Evolutionary conservation across 2,113 vertebrate genomes (phyloP).

Genomic region (Thalassoma bifasciatum): DNA sequence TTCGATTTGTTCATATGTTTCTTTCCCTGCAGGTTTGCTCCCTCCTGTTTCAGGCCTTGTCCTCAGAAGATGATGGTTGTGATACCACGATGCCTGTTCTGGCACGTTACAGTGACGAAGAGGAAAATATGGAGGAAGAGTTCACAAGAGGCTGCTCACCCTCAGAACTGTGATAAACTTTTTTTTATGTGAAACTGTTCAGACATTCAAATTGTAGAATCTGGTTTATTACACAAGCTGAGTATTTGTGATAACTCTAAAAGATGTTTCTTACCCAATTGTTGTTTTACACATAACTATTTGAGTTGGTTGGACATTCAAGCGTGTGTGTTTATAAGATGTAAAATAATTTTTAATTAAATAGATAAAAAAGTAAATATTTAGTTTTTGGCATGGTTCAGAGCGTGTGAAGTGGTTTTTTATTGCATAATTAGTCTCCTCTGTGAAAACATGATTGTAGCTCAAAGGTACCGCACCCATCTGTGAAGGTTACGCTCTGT

Average conservation of each 20-base stretch:
- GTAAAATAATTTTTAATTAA: too few relatives aligned
- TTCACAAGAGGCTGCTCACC: conserved; percentile 3
- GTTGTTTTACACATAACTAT: not conserved
- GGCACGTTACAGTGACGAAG: conserved; percentile 85
- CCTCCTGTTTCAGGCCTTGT: conserved; percentile 89
- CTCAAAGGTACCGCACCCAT: conserved; percentile 25
- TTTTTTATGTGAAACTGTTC: not conserved
- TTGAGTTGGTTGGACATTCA: too few relatives aligned
- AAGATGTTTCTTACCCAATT: not conserved
- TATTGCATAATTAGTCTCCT: not conserved
- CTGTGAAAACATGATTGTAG: not conserved
- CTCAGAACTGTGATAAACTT: conserved; percentile 6
- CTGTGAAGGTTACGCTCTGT: conserved; percentile 5
- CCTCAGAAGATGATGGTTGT: conserved; percentile 46
- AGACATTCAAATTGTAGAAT: not conserved
- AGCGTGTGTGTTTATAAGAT: not conserved
- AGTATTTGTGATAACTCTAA: not conserved
- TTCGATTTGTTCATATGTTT: not conserved
- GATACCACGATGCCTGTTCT: conserved; percentile 68
- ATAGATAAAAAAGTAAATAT: not conserved
- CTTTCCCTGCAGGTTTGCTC: conserved; percentile 83
- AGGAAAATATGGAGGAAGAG: conserved; percentile 75
- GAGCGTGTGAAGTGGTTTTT: not conserved
- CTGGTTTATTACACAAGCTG: not conserved
- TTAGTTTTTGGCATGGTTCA: not conserved